Evolutionary conservation across 2,888 invertebrate species (phyloP), one percentile per base, ranked within the genome.

Genomic region (Leuctra nigra): DNA sequence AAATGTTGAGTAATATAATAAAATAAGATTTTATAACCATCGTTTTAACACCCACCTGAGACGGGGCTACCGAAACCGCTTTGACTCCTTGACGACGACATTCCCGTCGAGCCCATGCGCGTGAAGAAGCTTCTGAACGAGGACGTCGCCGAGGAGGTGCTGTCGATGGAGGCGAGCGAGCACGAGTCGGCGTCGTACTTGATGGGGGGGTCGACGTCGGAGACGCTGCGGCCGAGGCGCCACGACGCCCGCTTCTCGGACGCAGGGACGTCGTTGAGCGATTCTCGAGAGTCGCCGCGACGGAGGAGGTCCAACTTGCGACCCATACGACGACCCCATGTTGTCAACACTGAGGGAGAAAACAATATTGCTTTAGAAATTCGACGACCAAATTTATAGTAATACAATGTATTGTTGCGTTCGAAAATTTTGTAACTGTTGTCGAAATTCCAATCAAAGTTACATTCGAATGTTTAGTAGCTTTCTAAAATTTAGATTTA

Each of bases 261-360:
- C 2, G 60, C 48, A 59, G 66, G 72, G 61, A 63, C 68, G 55
- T 68, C 64, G 59, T 64, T 69, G 55, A 75, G 69, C 29, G 73
- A 69, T 68, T 84, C 81, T 70, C 83, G 80, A 65, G 78, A 72
- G 55, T 85, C 84, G 54, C 78, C 73, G 64, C 84, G 81, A 63
- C 86, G 83, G 59, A 87, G 75, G 67, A 85, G 79, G 66, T 87
- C 87, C 66, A 87, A 74, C 70, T 86, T 87, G 64, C 83, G 84
- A 62, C 87, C 86, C 85, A 87, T 86, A 62, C 83, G 79, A 60
- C 85, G 82, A 66, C 87, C 85, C 87, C 87, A 87, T 63, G 84
- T 84, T 61, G 83, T 80, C 64, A 80, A 75, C 67, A 83, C 83
- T 83, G 75, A 29, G n/a, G n/a, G n/a, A n/a, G n/a, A n/a, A n/a